phyloP scores from a whole-genome alignment of 2,888 invertebrate species.

The Mesorhabditis sp. region DNA sequence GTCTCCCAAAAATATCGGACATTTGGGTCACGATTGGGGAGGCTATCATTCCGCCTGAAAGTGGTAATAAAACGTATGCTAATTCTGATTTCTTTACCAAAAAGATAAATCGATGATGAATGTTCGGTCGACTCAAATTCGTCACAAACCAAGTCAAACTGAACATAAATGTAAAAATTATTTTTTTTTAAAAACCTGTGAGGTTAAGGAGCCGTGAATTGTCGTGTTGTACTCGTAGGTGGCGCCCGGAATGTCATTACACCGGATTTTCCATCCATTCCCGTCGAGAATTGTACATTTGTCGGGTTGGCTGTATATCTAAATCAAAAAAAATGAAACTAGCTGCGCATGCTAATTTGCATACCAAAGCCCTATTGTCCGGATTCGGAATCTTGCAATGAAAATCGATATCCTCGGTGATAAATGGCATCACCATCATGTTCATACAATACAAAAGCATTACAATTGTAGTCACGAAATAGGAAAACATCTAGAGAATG shows the following conservation, averaged over 20 bases:
- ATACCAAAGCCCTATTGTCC: slow-evolving; percentile 5
- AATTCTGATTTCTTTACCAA: slow-evolving; percentile 27
- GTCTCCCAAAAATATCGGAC: slow-evolving; percentile 47
- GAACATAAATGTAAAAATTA: slow-evolving; percentile 10
- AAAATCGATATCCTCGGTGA: slow-evolving; percentile 37
- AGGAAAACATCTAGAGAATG: slow-evolving; percentile 31
- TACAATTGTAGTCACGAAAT: slow-evolving; percentile 31
- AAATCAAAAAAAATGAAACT: neutral
- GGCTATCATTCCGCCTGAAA: slow-evolving; percentile 39
- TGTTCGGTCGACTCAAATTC: slow-evolving; percentile 36
- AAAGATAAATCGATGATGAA: slow-evolving; percentile 44
- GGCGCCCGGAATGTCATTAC: slow-evolving; percentile 22
- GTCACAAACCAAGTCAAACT: slow-evolving; percentile 51
- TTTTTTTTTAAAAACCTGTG: neutral
- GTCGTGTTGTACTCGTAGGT: slow-evolving; percentile 11
- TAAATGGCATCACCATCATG: slow-evolving; percentile 51
- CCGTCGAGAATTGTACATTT: slow-evolving; percentile 23
- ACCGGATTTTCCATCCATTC: slow-evolving; percentile 22
- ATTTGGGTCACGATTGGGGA: slow-evolving; percentile 45
- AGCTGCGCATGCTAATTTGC: neutral
- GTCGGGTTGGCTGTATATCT: slow-evolving; percentile 13
- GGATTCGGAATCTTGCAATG: slow-evolving; percentile 22
- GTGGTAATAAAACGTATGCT: slow-evolving; percentile 5
- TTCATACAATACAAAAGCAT: slow-evolving; percentile 31
- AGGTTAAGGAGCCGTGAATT: neutral